Conservation (phyloP, 2,797 vertebrate species). For the Hirundo rustica region DNA sequence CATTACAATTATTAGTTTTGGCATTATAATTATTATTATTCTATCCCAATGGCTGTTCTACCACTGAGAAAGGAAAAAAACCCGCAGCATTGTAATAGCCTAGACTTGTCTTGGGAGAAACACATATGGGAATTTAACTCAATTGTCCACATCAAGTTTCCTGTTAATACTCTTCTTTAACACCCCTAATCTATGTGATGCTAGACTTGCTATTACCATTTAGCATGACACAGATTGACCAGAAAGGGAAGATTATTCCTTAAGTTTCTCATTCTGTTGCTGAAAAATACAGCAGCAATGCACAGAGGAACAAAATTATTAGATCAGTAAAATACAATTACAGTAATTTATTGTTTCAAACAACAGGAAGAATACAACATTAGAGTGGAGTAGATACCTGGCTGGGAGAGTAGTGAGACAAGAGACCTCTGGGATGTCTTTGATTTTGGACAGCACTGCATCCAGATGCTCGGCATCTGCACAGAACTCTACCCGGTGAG, state of each 20-base stretch:
- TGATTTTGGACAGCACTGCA: conserved; percentile 76
- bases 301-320: background rate
- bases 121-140: background rate
- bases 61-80: background rate
- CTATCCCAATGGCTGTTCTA: background rate
- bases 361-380: background rate
- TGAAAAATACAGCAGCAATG: background rate
- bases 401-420: conserved; percentile 69
- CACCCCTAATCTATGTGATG: background rate
- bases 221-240: background rate
- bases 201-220: background rate
- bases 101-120: background rate
- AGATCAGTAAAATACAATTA: background rate
- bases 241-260: background rate
- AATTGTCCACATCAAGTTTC: background rate
- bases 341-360: background rate
- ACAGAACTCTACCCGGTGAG: conserved; percentile 85
- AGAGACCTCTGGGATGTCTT: conserved; percentile 66
- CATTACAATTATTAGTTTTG: background rate
- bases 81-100: background rate
- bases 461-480: conserved; percentile 69
- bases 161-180: background rate
- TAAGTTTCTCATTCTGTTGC: background rate
- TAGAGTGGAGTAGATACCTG: conserved; percentile 77
- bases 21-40: background rate